Evolutionary conservation across 2,797 vertebrate genomes (phyloP).

Genomic region (Cossypha caffra): DNA sequence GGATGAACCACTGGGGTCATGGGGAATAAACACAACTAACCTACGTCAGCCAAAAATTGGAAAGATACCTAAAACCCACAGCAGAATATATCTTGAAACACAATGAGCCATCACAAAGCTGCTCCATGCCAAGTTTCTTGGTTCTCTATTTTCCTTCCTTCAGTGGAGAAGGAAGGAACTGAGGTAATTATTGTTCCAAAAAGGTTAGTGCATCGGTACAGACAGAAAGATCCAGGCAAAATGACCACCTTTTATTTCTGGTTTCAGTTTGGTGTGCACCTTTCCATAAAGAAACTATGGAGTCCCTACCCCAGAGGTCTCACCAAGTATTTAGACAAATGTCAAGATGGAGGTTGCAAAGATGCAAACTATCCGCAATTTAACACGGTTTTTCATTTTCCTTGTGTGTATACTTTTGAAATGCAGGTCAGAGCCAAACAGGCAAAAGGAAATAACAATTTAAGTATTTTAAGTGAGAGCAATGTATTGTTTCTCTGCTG

Average conservation of each 20-base stretch:
- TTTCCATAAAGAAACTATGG: neutral
- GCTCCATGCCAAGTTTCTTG: neutral
- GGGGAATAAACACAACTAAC: neutral
- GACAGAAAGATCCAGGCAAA: neutral
- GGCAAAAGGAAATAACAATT: neutral
- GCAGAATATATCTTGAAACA: neutral
- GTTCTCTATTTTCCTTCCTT: neutral
- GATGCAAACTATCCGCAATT: neutral
- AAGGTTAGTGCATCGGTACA: rapidly evolving
- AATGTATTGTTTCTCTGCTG: neutral
- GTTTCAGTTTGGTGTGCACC: no score
- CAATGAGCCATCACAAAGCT: neutral
- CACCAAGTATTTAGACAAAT: rapidly evolving
- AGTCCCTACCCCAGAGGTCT: neutral
- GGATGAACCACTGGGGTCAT: neutral
- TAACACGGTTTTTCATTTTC: rapidly evolving
- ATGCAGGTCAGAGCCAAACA: neutral
- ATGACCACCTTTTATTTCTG: neutral
- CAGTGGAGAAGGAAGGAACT: rapidly evolving
- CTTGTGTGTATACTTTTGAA: neutral
- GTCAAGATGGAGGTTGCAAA: neutral
- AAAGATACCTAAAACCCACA: neutral
- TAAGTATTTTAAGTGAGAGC: neutral
- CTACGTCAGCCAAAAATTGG: neutral
- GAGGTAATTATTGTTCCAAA: neutral